Evolutionary conservation across 2,113 vertebrate genomes (phyloP).

Genomic region (Corythoichthys intestinalis): DNA sequence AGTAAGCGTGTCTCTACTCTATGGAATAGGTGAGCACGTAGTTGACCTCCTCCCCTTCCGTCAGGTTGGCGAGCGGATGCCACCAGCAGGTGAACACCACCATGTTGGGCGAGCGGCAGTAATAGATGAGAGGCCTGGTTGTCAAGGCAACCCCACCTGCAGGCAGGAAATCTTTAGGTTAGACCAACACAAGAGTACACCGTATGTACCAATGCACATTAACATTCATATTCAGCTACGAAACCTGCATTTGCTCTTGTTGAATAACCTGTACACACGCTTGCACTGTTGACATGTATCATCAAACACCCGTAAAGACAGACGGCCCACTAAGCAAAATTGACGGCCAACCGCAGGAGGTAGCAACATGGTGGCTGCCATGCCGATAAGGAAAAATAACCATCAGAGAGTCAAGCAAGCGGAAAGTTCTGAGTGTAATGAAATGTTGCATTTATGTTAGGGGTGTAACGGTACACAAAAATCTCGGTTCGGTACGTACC

Average conservation of each 20-base stretch:
- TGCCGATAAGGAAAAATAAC: neutral
- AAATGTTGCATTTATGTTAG: too few relatives aligned
- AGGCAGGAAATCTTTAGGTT: neutral
- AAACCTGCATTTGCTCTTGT: neutral
- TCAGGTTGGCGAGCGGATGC: constrained; percentile 58
- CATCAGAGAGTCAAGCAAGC: neutral
- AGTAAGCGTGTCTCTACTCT: constrained; percentile 47
- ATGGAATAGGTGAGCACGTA: constrained; percentile 65
- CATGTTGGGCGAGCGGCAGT: constrained; percentile 75
- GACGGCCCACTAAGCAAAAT: neutral
- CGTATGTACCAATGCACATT: neutral
- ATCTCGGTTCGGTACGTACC: too few relatives aligned
- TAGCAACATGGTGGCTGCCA: neutral
- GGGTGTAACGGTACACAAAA: too few relatives aligned
- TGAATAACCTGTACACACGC: neutral
- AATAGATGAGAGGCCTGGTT: constrained; percentile 60
- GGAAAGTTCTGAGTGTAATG: neutral
- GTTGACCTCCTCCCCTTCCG: constrained; percentile 27
- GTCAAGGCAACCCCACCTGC: constrained; percentile 23
- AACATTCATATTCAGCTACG: neutral
- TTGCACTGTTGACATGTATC: neutral
- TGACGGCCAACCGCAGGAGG: neutral
- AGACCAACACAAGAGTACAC: neutral
- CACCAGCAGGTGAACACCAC: constrained; percentile 78
- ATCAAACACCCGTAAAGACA: neutral